Percentiles rank a stretch among this genome's conserved stretches.
Evolutionary conservation across 2,113 vertebrate genomes (phyloP).

Genomic region (Lanius collurio): DNA sequence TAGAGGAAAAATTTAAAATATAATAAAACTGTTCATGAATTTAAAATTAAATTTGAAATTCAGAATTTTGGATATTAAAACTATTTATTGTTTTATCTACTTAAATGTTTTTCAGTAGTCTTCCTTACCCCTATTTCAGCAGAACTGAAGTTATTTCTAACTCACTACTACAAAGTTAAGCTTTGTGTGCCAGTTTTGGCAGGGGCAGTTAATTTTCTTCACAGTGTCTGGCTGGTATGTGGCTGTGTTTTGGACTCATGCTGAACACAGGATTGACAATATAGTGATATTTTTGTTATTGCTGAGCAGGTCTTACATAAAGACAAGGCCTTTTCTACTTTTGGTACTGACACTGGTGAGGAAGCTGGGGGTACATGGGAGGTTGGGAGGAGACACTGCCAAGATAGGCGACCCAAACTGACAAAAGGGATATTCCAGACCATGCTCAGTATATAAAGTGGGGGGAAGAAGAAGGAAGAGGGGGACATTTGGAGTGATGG

Average conservation of each 20-base stretch:
- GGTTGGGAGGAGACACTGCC: fast-evolving
- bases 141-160: background rate
- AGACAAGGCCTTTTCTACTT: background rate
- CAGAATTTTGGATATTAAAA: background rate
- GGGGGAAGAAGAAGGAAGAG: background rate
- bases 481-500: background rate
- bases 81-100: background rate
- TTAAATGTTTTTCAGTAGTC: background rate
- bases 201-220: background rate
- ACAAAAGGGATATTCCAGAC: background rate
- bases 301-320: background rate
- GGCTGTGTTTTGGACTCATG: background rate
- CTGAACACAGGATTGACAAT: background rate
- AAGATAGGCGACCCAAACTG: background rate
- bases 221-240: background rate
- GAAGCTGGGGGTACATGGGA: fast-evolving
- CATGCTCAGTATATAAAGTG: background rate
- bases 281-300: background rate
- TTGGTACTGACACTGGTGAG: fast-evolving
- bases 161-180: background rate
- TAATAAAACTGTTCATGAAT: background rate
- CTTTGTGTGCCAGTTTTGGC: background rate
- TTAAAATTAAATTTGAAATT: background rate
- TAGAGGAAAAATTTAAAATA: background rate
- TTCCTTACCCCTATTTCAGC: background rate